Evolutionary conservation across 1,140 invertebrate species (phyloP).

Genomic region (Reticulitermes speratus): DNA sequence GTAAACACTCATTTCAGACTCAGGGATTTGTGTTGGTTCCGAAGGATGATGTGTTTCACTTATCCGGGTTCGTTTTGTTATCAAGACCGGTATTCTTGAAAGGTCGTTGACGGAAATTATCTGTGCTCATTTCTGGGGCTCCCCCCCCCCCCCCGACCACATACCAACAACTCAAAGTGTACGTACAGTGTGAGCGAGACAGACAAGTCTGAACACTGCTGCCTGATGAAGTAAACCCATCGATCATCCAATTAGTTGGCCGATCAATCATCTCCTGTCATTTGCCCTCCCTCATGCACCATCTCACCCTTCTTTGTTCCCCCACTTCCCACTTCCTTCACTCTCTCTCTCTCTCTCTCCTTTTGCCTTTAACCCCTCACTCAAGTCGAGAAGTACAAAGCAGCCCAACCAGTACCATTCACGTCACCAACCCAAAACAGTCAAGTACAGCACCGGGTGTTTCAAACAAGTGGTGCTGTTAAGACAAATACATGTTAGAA

Average conservation of each 20-base stretch:
- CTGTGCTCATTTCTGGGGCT: constrained; percentile 21
- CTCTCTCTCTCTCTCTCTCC: constrained; percentile 12
- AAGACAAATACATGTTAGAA: background rate
- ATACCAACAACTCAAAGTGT: background rate
- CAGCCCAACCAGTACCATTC: background rate
- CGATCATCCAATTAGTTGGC: constrained; percentile 39
- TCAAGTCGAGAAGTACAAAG: constrained; percentile 18
- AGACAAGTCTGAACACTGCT: constrained; percentile 7
- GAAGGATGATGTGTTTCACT: background rate
- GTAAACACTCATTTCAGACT: no score
- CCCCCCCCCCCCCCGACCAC: constrained; percentile 29
- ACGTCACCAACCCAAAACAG: background rate
- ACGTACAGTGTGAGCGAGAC: background rate
- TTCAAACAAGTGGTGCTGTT: background rate
- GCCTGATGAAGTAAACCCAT: constrained; percentile 39
- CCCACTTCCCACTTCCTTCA: background rate
- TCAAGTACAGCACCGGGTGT: background rate
- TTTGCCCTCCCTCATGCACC: constrained; percentile 22
- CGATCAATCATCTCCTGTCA: constrained; percentile 37
- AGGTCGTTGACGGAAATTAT: constrained; percentile 30
- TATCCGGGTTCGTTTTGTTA: background rate
- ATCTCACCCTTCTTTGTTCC: no score
- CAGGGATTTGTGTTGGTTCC: background rate
- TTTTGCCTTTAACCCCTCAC: constrained; percentile 5
- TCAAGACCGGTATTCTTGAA: background rate